Evolutionary conservation across 2,797 vertebrate species (phyloP).

Genomic region (Podargus strigoides): DNA sequence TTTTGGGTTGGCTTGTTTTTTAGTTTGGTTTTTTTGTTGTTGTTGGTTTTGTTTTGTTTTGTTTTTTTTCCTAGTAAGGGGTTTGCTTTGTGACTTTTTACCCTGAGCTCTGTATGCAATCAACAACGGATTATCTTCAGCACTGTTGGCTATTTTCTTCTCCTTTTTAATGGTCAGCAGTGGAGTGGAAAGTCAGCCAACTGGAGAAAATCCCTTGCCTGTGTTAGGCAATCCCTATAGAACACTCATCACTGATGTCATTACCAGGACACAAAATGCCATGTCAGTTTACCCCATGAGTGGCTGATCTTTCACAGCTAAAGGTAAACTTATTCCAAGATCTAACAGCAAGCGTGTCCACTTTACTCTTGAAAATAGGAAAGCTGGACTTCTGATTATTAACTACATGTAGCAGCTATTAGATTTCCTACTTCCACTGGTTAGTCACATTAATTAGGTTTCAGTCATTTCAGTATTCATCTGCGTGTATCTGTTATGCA

Average conservation of each 20-base stretch:
- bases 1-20: background rate
- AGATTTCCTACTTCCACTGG: background rate
- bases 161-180: background rate
- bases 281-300: background rate
- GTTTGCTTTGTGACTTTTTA: background rate
- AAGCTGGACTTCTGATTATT: background rate
- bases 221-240: background rate
- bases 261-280: background rate
- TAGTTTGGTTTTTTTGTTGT: too few relatives aligned
- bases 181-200: background rate
- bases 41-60: background rate
- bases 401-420: background rate
- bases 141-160: background rate
- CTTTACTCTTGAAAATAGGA: background rate
- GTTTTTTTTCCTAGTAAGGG: background rate
- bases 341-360: background rate
- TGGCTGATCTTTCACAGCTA: background rate
- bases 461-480: background rate
- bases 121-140: background rate
- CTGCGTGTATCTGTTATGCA: background rate
- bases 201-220: background rate
- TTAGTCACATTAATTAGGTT: background rate
- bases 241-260: background rate
- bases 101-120: background rate
- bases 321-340: background rate